Percentiles rank a stretch among this genome's conserved stretches.
These are phyloP conservation scores for Antennarius striatus DNA, from an alignment of 2,113 vertebrate species.

Conservation along the genomic window DNA sequence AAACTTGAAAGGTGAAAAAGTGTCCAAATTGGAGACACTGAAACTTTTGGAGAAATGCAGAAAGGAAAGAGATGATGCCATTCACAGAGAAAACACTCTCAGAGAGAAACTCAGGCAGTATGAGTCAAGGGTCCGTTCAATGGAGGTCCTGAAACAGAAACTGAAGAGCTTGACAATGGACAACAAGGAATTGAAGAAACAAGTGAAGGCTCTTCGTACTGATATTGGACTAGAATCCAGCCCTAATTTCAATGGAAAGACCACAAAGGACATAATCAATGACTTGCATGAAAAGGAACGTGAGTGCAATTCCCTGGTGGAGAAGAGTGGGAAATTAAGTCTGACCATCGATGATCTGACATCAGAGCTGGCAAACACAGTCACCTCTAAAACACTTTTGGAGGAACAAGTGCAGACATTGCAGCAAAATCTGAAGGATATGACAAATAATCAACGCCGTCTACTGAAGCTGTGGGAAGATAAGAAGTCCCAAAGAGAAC, in stretches of 20 bases:
- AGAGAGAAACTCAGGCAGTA: constrained; percentile 77
- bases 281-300: constrained; percentile 79
- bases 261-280: constrained; percentile 80
- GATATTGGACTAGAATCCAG: constrained; percentile 80
- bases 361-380: constrained; percentile 75
- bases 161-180: constrained; percentile 74
- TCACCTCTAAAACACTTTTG: constrained; percentile 78
- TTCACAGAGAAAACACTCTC: constrained; percentile 73
- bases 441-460: constrained; percentile 80
- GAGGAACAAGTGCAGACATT: constrained; percentile 78
- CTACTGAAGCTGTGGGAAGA: constrained; percentile 82
- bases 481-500: constrained; percentile 76
- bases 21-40: constrained; percentile 77
- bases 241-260: constrained; percentile 79
- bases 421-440: constrained; percentile 81
- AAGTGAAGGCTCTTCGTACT: constrained; percentile 75
- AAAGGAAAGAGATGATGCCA: constrained; percentile 81
- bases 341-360: constrained; percentile 76
- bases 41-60: constrained; percentile 81
- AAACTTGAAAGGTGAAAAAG: constrained; percentile 68
- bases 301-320: constrained; percentile 72
- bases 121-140: constrained; percentile 72
- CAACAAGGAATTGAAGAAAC: constrained; percentile 80
- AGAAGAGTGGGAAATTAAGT: constrained; percentile 76
- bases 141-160: constrained; percentile 78